Evolutionary conservation across 2,113 vertebrate species (phyloP).

Genomic region (Sinocyclocheilus maitianheensis): DNA sequence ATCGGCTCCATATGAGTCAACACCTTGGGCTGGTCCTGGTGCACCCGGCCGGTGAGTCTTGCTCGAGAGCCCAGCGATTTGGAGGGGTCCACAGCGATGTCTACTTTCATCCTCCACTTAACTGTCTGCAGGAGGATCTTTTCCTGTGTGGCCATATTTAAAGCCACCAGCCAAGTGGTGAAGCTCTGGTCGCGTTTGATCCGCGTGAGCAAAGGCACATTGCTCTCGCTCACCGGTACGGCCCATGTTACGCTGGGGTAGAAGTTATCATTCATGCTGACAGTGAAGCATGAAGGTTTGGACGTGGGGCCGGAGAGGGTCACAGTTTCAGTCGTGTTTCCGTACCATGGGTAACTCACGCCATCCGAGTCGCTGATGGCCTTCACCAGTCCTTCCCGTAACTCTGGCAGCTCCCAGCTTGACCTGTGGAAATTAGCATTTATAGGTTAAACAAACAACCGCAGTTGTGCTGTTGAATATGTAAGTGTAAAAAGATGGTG

Average conservation of each 20-base stretch:
- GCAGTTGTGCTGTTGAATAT: neutral
- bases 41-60: conserved; percentile 86
- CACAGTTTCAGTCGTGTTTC: neutral
- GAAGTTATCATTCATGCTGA: conserved; percentile 99
- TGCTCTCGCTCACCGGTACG: conserved; percentile 94
- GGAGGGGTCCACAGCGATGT: conserved; percentile 90
- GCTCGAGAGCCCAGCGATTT: conserved; percentile 90
- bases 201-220: conserved; percentile 88
- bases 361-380: too few relatives aligned
- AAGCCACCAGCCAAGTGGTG: conserved; percentile 46
- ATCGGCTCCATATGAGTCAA: conserved; percentile 89
- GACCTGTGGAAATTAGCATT: conserved; percentile 79
- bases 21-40: conserved; percentile 94
- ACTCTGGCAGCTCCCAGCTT: conserved; percentile 96
- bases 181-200: conserved; percentile 76
- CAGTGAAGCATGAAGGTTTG: conserved; percentile 91
- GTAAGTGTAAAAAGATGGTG: neutral
- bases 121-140: conserved; percentile 96
- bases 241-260: conserved; percentile 70
- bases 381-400: conserved; percentile 84
- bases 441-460: conserved; percentile 36
- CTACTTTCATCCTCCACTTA: conserved; percentile 97
- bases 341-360: too few relatives aligned
- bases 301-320: conserved; percentile 90
- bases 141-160: conserved; percentile 91